Evolutionary conservation across 2,888 invertebrate genomes (phyloP).

Genomic region (Sceliomorpha sp.): DNA sequence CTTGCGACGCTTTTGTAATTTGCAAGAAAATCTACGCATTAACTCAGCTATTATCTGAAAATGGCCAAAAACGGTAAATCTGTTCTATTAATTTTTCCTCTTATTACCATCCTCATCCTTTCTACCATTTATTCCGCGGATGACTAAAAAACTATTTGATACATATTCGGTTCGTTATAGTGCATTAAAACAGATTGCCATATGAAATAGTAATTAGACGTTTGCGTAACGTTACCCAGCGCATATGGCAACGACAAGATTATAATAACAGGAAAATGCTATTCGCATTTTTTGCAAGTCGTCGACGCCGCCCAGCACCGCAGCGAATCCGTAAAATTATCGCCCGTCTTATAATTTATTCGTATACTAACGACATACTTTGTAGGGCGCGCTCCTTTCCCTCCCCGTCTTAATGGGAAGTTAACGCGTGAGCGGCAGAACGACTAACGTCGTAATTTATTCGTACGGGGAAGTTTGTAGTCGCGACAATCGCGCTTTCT

Average conservation of each 20-base stretch:
- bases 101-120: no score
- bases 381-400: slow-evolving; percentile 10
- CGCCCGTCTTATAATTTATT: slow-evolving; percentile 40
- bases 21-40: no score
- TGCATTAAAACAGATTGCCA: slow-evolving; percentile 13
- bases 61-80: no score
- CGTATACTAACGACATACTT: slow-evolving; percentile 32
- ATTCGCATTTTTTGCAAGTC: slow-evolving; percentile 1
- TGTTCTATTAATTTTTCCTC: no score
- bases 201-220: slow-evolving; percentile 25
- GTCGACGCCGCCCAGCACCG: background rate
- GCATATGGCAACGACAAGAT: slow-evolving; percentile 20
- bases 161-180: background rate
- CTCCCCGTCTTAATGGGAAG: slow-evolving; percentile 30
- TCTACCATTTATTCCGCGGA: no score
- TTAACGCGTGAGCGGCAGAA: slow-evolving; percentile 33
- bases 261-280: slow-evolving; percentile 31
- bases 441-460: slow-evolving; percentile 35
- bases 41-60: no score
- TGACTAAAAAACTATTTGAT: no score
- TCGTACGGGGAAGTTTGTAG: slow-evolving; percentile 3
- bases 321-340: slow-evolving; percentile 29
- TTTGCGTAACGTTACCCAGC: slow-evolving; percentile 1
- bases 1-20: no score
- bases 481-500: slow-evolving; percentile 23